Evolutionary conservation across 1,140 invertebrate genomes (phyloP), one percentile per base, ranked within the genome.

Genomic region (Maconellicoccus hirsutus): DNA sequence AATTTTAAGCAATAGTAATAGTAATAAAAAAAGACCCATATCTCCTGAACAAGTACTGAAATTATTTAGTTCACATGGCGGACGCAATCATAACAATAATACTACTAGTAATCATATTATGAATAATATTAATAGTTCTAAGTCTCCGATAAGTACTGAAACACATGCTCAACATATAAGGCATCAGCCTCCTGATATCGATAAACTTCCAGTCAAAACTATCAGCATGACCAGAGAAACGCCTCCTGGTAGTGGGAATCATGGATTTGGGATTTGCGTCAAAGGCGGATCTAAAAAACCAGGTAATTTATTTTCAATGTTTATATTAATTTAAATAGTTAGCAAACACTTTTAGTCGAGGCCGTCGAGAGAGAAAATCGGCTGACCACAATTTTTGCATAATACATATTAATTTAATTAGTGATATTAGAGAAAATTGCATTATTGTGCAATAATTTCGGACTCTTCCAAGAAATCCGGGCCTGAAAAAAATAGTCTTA

Each of bases 191-290:
- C 81, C 84, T 70, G 87, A 84, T 77, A 83, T 87, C 74, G 87
- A 88, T 77, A 88, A 91, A 79, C 83, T 90, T 74, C 83, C 87
- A 73, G 90, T 90, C 72, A 82, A 89, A 75, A 92, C 89, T 72
- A 87, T 92, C 76, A 90, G 86, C 76, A 92, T 92, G 89, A 87
- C 87, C 70, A 82, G 89, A 70, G 89, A 90, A 77, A 83, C 83
- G 70, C 85, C 86, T 6, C 73, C 74, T 29, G 72, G 73, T 27
- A 89, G 90, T 76, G 83, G 83, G 10, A 84, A 84, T 29, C 89
- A 91, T 78, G 91, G 91, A 70, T 93, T 92, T 79, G 90, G 90
- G 70, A 92, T 93, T 74, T 92, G 90, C 81, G 90, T 93, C 75
- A 93, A 93, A 80, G 91, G 90, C 75, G 90, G 91, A 70, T 73